Base-by-base conservation (phyloP, 2,888 invertebrate species). In the Aricia artaxerxes region DNA sequence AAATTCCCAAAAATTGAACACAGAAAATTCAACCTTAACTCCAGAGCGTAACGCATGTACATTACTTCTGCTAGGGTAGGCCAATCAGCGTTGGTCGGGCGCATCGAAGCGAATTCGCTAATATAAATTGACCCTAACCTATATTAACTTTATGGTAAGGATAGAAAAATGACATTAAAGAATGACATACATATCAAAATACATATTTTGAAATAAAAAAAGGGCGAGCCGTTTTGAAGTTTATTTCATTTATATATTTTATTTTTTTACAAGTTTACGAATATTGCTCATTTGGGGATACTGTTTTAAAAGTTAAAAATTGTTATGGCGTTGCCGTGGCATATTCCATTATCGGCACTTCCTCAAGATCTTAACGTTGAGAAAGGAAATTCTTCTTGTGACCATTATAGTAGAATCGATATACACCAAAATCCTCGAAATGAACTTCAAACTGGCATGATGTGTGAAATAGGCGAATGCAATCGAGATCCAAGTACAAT, bases 281-380 rank as follows among this genome's bases (percentile, higher is more conserved):
- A 13, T 35, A 35, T 38, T 38, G 35, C 13, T 16, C 2, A 35
- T 5, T 69, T 13, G 31, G 0, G 57, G 57, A 16, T 57, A 35
- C 31, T 5, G 13, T 38, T 5, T 64, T 31, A 7, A 31, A 69
- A 69, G 5, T 69, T 38, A 16, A 38, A 38, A 38, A 69, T 4
- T n/a, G 78, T 64, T 79, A 93, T 94, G 93, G 84, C 93, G 24
- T 84, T 94, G 57, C 94, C 94, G 1, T 94, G 94, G 94, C 92
- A 94, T 83, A 89, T 94, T 81, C 91, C 93, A 13, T 83, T 94
- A 73, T 91, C 92, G 86, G 86, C 89, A 6, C 84, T 88, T 35
- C 87, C 89, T 61, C 24, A 24, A 83, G 82, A 82, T 7, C 88
- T 85, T 80, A 76, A 80, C 4, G 64, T 44, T 1, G 81, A 84